Base-by-base conservation (phyloP, 1,140 invertebrate genomes). In the Panulirus ornatus region DNA sequence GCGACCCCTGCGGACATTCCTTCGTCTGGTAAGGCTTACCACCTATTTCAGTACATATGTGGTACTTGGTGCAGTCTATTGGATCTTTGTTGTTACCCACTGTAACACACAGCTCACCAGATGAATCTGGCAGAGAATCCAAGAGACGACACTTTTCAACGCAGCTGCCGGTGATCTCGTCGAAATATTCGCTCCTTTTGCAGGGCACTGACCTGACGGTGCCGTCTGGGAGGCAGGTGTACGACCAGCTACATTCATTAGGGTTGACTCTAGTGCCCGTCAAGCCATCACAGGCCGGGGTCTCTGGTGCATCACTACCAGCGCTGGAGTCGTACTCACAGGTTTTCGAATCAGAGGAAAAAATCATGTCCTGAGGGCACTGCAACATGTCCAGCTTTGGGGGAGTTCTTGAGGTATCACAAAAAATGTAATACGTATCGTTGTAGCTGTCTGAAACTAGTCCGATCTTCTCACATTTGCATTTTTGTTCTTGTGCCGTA, bases 171-270 rank as follows among this genome's bases (percentile, higher is more conserved):
- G 19, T 38, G 11, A 9, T 27, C 66, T 38, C 1, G 14, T 86
- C 16, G 47, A 86, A 86, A 44, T 76, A 86, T 1, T 76, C 16
- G 11, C 19, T 54, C 1, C 0, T 8, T 0, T 2, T 30, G 47
- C 84, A 86, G 47, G 11, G 54, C 14, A 14, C 22, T 30, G 71
- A 22, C 22, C 84, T 75, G 36, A 58, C 71, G n/a, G 9, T 36
- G 30, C 47, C 71, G 47, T 76, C 73, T 2, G 84, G 84, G 30
- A 86, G 44, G 84, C 84, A 86, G n/a, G 84, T 54, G 84, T 86
- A 86, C 42, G n/a, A 76, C 14, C 16, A 86, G 9, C 38, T 36
- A 30, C 84, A 86, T n/a, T 86, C 47, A 0, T 76, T 51, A 1
- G 84, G 84, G 63, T 86, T 86, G 8, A 76, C 70, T 22, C 47